Conservation (phyloP, 2,888 invertebrate species). For the Noctua janthina region DNA sequence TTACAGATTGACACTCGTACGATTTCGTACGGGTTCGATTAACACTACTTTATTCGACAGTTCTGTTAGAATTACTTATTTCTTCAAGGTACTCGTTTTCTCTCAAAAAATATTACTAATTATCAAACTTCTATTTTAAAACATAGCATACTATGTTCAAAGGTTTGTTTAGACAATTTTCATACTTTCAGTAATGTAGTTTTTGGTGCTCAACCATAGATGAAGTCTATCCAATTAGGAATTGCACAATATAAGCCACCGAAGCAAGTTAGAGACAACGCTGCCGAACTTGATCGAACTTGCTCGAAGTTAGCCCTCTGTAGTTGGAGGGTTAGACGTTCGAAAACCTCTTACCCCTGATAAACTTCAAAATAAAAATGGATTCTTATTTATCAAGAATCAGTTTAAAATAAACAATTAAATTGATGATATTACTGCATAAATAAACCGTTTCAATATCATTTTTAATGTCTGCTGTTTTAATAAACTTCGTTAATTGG, state of each 20-base stretch:
- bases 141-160: not conserved
- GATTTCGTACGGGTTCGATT: too few relatives aligned
- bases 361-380: not conserved
- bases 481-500: constrained; percentile 6
- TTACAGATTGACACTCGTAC: too few relatives aligned
- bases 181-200: not conserved
- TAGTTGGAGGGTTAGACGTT: not conserved
- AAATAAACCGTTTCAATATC: not conserved
- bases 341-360: not conserved
- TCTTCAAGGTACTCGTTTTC: not conserved
- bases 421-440: not conserved
- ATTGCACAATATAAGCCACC: constrained; percentile 11
- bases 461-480: not conserved
- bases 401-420: not conserved
- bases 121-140: not conserved
- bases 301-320: constrained; percentile 16
- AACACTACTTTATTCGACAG: not conserved
- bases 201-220: not conserved
- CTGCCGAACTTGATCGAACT: constrained; percentile 22
- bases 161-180: not conserved
- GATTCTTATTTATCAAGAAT: not conserved
- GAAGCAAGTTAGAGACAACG: not conserved
- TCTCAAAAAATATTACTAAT: not conserved
- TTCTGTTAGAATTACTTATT: not conserved
- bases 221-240: constrained; percentile 18